Evolutionary conservation across 1,140 invertebrate genomes (phyloP), one percentile per base, ranked within the genome.

Genomic region (Apocrypta bakeri): DNA sequence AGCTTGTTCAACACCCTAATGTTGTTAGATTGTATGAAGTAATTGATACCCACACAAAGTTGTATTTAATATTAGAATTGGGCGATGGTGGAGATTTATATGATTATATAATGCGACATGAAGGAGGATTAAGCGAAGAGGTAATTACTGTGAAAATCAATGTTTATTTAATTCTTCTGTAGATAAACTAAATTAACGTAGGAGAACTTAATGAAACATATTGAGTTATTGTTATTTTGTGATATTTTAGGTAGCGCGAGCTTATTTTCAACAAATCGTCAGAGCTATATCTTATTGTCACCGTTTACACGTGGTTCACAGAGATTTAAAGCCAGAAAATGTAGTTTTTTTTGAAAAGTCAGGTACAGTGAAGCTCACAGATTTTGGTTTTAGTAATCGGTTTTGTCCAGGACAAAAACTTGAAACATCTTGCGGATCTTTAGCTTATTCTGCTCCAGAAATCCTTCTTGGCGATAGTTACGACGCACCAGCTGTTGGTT

Each of bases 11-110:
- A 90, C 99, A 99, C 93, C 98, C 96, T 48, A 98, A 99, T 93
- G 98, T 99, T 29, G 98, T 99, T 21, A 94, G 98, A 72, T 93
- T 99, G 11, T 99, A 99, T 92, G 98, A 99, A 94, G 98, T 99
- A 69, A 99, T 99, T 88, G 99, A 99, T 92, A 99, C 99, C 25
- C 97, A 97, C 88, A 98, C 97, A 79, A 98, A 98, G 93, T 93
- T 98, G 82, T 98, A 98, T 92, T 94, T 99, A 87, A 99, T 99
- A 88, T 93, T 99, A 87, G 98, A 99, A 93, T 92, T 99, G 83
- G 98, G 98, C n/a, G 98, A 99, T 94, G 99, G 98, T 48, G 98
- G 98, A 31, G 99, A 99, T 93, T 95, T 99, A 87, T 99, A 99
- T 92, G 98, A 99, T 93, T 99, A 99, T 90, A 99, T 99, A 88